Percentiles rank a stretch among this genome's conserved stretches.
Evolutionary conservation across 1,140 invertebrate genomes (phyloP).

Genomic region (Nephotettix cincticeps): DNA sequence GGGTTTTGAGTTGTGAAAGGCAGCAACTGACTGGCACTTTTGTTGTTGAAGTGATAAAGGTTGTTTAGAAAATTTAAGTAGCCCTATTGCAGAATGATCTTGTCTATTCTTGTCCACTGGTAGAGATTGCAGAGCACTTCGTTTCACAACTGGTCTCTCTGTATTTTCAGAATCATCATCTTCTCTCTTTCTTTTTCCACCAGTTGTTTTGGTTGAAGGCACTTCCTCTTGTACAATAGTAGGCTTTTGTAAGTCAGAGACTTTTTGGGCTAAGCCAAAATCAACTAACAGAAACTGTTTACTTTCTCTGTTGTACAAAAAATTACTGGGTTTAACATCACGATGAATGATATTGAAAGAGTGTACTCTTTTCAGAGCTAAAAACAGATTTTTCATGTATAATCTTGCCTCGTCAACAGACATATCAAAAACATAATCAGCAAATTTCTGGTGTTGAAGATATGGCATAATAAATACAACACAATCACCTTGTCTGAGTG

Average conservation of each 20-base stretch:
- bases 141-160: not conserved
- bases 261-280: conserved; percentile 81
- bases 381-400: conserved; percentile 82
- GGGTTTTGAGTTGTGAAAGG: not conserved
- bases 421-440: conserved; percentile 73
- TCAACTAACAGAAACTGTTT: conserved; percentile 80
- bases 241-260: conserved; percentile 26
- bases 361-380: conserved; percentile 79
- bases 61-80: not conserved
- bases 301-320: conserved; percentile 78
- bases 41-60: not conserved
- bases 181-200: conserved; percentile 44
- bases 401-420: conserved; percentile 66
- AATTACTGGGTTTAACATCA: conserved; percentile 93
- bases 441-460: conserved; percentile 77
- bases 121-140: not conserved
- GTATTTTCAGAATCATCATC: conserved; percentile 41
- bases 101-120: not conserved
- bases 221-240: not conserved
- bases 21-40: not conserved
- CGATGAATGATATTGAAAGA: conserved; percentile 84
- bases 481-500: conserved; percentile 73
- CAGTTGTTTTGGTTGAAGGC: not conserved
- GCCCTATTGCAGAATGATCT: no score
- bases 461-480: conserved; percentile 91